phyloP scores from a whole-genome alignment of 2,113 vertebrate genomes.

The Rafetus swinhoei region DNA sequence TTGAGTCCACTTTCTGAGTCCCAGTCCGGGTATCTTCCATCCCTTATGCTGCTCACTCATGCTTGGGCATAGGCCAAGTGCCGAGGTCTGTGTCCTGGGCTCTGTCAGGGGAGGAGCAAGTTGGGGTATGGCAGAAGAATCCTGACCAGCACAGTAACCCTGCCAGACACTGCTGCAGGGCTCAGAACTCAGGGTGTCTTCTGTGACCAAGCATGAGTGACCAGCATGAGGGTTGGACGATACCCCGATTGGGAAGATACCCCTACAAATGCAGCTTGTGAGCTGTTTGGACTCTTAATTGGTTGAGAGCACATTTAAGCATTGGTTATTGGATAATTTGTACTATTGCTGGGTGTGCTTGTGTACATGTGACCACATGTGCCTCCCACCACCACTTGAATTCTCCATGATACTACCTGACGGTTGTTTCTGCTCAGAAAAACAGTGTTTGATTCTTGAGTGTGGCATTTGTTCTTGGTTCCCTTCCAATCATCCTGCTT shows the following conservation, averaged over 20 bases:
- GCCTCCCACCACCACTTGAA: background rate
- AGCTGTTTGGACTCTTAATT: background rate
- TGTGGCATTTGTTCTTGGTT: background rate
- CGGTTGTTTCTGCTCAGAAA: background rate
- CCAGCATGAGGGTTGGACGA: background rate
- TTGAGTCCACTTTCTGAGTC: too few species aligned
- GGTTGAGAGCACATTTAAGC: background rate
- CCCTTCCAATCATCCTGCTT: background rate
- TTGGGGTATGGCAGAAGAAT: background rate
- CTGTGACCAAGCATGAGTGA: background rate
- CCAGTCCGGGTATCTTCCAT: too few species aligned
- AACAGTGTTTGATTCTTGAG: background rate
- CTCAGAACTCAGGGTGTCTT: background rate
- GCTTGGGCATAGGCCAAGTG: too few species aligned
- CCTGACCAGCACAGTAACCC: background rate
- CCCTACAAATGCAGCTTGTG: background rate
- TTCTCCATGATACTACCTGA: background rate
- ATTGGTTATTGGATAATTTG: background rate
- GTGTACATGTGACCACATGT: background rate
- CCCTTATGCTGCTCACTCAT: too few species aligned
- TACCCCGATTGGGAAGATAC: background rate
- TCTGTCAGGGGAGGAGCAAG: background rate
- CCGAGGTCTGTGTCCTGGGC: too few species aligned
- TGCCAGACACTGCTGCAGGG: rapidly evolving
- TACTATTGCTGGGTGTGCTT: background rate